phyloP scores from a whole-genome alignment of 2,797 vertebrate species.

The Euthynnus affinis region DNA sequence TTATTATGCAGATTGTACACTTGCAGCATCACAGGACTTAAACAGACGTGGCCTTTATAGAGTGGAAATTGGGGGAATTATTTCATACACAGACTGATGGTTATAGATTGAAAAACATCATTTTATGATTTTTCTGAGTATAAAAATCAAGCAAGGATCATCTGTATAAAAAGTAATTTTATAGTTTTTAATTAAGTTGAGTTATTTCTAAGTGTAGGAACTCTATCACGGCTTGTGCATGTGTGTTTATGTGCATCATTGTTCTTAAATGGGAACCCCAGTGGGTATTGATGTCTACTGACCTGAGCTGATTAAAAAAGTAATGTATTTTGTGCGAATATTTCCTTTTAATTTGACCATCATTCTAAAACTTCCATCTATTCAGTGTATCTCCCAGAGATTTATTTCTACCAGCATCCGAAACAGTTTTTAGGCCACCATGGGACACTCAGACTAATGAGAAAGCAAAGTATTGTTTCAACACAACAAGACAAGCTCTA shows the following conservation, averaged over 20 bases:
- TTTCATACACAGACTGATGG: not conserved
- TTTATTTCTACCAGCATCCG: constrained; percentile 26
- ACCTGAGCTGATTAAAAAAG: not conserved
- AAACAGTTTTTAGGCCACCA: constrained; percentile 17
- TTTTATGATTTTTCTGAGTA: not conserved
- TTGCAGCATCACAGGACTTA: constrained; percentile 14
- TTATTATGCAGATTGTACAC: constrained; percentile 1
- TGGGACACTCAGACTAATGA: constrained; percentile 15
- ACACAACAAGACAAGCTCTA: constrained; percentile 30
- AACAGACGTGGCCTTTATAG: constrained; percentile 34
- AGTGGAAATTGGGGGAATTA: not conserved
- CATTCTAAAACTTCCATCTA: not conserved
- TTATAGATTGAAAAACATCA: not conserved
- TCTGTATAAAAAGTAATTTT: not conserved
- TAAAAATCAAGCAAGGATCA: not conserved
- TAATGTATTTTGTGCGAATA: not conserved
- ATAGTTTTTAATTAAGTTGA: not conserved
- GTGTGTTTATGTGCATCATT: not conserved
- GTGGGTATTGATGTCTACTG: not conserved
- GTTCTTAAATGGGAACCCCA: not conserved
- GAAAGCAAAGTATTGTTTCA: constrained; percentile 30
- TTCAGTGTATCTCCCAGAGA: not conserved
- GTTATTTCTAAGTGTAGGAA: not conserved
- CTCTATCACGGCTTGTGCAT: not conserved
- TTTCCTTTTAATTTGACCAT: not conserved